Evolutionary conservation across 2,113 vertebrate genomes (phyloP), one percentile per base, ranked within the genome.

Genomic region (Stigmatopora nigra): DNA sequence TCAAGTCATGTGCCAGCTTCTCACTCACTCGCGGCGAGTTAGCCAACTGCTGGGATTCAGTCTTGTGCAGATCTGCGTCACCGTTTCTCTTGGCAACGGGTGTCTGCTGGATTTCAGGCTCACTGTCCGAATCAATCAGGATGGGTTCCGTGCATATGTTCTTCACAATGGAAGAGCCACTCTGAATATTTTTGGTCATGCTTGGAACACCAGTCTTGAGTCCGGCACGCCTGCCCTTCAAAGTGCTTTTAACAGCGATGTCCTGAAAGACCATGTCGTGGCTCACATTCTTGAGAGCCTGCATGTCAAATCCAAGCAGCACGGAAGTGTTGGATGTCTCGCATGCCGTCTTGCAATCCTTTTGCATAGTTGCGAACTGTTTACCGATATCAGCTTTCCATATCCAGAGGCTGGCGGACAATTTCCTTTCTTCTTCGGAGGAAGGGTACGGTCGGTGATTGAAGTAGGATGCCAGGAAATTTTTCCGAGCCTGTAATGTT

Each of bases 361-460:
- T 94, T 71, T 90, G 92, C 75, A 93, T 95, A 74, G 89, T 90
- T 72, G 92, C 91, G 53, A 99, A 99, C 74, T 99, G 96, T 75
- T 90, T 92, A 0, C 94, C 86, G 5, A 99, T 95, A 70, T 99
- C 96, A 0, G 95, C 94, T 63, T 97, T 99, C 97, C 97, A 98
- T 12, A 99, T 86, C 95, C 94, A 97, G 64, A 99, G 80, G 65
- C 92, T 94, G 53, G 93, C 92, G 0, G 96, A 95, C 63, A 99
- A 86, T 86, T 95, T 97, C 58, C 96, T 94, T 9, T 96, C 92
- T 78, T 99, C 97, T 31, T 92, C 88, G 68, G 90, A 80, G 62
- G 88, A 92, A 20, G 92, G 93, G 74, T 99, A 99, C 0, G 97
- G 97, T 65, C 93, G 91, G 31, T 86, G 91, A 83, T 97, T 97